Conservation (phyloP, 2,113 vertebrate genomes). For the Cyprinodon brontotheroides region DNA sequence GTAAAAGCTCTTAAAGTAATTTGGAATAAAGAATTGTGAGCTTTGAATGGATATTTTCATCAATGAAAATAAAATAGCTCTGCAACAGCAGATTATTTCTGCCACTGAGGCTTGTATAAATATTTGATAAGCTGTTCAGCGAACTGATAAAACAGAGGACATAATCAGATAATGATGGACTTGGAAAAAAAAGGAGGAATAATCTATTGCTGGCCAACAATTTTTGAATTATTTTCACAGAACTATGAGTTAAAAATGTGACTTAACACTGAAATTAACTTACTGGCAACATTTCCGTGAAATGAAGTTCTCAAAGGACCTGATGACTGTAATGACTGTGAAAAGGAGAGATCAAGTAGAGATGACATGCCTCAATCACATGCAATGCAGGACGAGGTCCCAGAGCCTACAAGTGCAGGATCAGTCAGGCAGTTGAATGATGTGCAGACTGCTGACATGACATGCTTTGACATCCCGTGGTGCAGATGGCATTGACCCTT, state of each 20-base stretch:
- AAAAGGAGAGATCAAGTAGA: slow-evolving; percentile 12
- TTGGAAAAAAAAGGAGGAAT: background rate
- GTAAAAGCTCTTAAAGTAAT: slow-evolving; percentile 38
- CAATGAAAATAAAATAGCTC: slow-evolving; percentile 2
- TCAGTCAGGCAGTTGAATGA: slow-evolving; percentile 56
- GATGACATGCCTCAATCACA: slow-evolving; percentile 11
- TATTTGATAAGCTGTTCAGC: slow-evolving; percentile 17
- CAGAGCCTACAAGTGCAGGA: slow-evolving; percentile 13
- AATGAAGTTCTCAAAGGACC: background rate
- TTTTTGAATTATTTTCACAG: background rate
- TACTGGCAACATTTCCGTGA: too few relatives aligned
- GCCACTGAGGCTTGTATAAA: background rate
- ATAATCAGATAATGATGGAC: slow-evolving; percentile 15
- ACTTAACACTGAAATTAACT: background rate
- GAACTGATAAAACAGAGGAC: background rate
- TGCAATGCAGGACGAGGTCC: slow-evolving; percentile 39
- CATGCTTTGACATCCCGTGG: slow-evolving; percentile 19
- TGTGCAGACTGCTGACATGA: slow-evolving; percentile 45
- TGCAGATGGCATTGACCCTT: background rate
- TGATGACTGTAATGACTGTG: background rate
- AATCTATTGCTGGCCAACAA: background rate
- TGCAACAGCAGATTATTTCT: slow-evolving; percentile 5
- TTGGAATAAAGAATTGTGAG: slow-evolving; percentile 12
- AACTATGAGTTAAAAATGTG: background rate
- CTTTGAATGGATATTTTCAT: background rate